Conservation (phyloP, 2,888 invertebrate species). For the Patella caerulea region DNA sequence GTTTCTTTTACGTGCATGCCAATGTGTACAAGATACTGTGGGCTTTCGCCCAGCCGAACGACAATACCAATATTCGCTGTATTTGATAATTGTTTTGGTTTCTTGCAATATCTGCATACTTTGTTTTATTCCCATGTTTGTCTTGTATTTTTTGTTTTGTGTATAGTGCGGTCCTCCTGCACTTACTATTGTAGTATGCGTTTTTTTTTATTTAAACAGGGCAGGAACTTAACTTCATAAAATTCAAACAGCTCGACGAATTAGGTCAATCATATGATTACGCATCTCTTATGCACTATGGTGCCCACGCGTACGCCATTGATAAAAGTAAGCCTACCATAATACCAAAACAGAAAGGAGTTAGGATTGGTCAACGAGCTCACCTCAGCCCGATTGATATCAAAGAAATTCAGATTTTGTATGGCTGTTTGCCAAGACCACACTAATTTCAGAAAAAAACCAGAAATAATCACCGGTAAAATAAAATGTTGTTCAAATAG, state of each 20-base stretch:
- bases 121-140: no score
- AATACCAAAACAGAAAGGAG: slow-evolving; percentile 68
- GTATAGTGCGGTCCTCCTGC: no score
- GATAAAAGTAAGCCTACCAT: slow-evolving; percentile 73
- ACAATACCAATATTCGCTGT: no score
- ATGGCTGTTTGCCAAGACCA: slow-evolving; percentile 59
- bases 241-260: slow-evolving; percentile 44
- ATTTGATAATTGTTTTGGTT: no score
- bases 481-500: no score
- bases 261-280: slow-evolving; percentile 79
- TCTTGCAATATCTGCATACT: no score
- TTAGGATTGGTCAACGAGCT: slow-evolving; percentile 76
- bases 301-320: slow-evolving; percentile 73
- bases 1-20: no score
- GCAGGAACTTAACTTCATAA: slow-evolving; percentile 52
- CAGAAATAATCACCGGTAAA: no score
- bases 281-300: slow-evolving; percentile 84
- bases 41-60: no score
- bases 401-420: slow-evolving; percentile 70
- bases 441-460: background rate
- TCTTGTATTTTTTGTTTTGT: no score
- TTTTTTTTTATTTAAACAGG: slow-evolving; percentile 28
- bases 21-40: no score
- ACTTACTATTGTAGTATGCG: no score
- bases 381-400: slow-evolving; percentile 69